phyloP scores from a whole-genome alignment of 1,140 invertebrate genomes.

The Oscheius sp. region DNA sequence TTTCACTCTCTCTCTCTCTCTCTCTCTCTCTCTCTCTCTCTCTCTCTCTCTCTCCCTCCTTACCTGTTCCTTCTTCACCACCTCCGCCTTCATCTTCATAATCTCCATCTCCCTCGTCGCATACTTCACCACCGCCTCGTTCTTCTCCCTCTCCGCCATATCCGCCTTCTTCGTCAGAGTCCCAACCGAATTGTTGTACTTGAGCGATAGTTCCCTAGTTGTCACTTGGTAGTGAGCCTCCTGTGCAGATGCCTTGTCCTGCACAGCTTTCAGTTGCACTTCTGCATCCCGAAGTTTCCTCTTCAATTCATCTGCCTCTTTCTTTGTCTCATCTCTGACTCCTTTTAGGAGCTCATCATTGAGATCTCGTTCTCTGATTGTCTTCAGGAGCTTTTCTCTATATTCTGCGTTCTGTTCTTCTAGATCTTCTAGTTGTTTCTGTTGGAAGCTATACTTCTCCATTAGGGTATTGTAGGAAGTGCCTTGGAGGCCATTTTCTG shows the following conservation, averaged over 20 bases:
- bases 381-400: slow-evolving; percentile 30
- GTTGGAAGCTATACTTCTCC: background rate
- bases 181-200: slow-evolving; percentile 17
- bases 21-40: background rate
- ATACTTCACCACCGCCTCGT: slow-evolving; percentile 40
- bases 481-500: background rate
- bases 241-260: slow-evolving; percentile 18
- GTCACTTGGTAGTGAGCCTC: slow-evolving; percentile 32
- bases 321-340: slow-evolving; percentile 23
- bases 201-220: slow-evolving; percentile 15
- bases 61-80: slow-evolving; percentile 9
- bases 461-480: background rate
- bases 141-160: slow-evolving; percentile 35
- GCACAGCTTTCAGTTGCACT: slow-evolving; percentile 19
- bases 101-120: slow-evolving; percentile 38
- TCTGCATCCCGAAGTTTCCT: slow-evolving; percentile 18
- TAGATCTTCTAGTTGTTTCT: background rate
- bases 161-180: slow-evolving; percentile 29
- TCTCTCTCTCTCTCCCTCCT: background rate
- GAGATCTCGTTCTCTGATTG: slow-evolving; percentile 30
- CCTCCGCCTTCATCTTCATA: slow-evolving; percentile 25
- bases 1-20: too few species aligned
- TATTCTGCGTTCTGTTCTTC: slow-evolving; percentile 36
- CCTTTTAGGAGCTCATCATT: slow-evolving; percentile 26
- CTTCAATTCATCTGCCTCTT: background rate